Conservation (phyloP, 1,140 invertebrate species). For the Hydropsyche tenuis region DNA sequence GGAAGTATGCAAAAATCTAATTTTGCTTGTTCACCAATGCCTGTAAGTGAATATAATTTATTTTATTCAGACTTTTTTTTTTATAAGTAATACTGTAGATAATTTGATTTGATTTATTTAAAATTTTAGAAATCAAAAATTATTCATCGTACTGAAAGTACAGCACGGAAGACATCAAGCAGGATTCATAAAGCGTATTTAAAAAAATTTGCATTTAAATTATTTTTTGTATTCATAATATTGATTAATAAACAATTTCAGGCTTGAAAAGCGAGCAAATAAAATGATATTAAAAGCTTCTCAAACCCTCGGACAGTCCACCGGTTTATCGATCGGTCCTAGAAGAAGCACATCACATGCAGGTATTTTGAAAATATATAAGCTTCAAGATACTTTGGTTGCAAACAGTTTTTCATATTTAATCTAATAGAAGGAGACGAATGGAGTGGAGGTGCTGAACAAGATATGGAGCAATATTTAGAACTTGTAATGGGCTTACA, state of each 20-base stretch:
- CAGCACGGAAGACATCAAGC: conserved; percentile 64
- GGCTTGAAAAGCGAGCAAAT: conserved; percentile 85
- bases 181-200: conserved; percentile 68
- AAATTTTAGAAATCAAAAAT: conserved; percentile 61
- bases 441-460: conserved; percentile 76
- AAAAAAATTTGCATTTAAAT: too few species aligned
- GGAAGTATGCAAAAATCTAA: conserved; percentile 60
- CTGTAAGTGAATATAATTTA: conserved; percentile 52
- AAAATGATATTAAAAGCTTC: conserved; percentile 85
- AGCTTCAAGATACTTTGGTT: too few species aligned
- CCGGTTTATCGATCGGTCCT: conserved; percentile 69
- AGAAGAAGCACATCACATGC: conserved; percentile 59
- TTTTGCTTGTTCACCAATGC: conserved; percentile 57
- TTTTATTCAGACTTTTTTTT: not conserved
- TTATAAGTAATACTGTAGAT: not conserved
- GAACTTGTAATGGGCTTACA: conserved; percentile 86
- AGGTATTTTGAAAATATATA: conserved; percentile 47
- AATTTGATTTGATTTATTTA: conserved; percentile 17
- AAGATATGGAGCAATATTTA: conserved; percentile 88
- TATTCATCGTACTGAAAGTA: conserved; percentile 63
- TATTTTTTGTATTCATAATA: not conserved
- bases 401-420: too few species aligned
- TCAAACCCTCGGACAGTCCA: conserved; percentile 78
- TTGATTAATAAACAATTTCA: conserved; percentile 54
- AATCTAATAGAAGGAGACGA: conserved; percentile 62